phyloP scores from a whole-genome alignment of 1,140 invertebrate genomes.

The Chironomus tepperi region DNA sequence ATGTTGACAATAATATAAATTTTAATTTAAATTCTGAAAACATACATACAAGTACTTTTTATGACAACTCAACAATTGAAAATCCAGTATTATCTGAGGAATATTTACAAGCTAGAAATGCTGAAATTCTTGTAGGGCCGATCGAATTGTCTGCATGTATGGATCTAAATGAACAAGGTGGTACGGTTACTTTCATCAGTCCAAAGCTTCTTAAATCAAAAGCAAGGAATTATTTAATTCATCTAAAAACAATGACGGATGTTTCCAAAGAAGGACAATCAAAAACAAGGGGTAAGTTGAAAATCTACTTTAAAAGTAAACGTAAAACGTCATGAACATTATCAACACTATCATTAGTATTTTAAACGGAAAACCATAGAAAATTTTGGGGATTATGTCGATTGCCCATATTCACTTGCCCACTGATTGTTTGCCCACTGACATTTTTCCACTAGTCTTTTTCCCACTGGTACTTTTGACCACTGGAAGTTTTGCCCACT shows the following conservation, averaged over 20 bases:
- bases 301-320: too few species aligned
- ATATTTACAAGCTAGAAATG: conserved; percentile 76
- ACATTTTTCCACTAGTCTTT: too few species aligned
- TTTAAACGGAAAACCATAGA: too few species aligned
- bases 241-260: conserved; percentile 71
- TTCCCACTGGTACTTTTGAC: too few species aligned
- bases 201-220: conserved; percentile 71
- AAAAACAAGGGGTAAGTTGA: conserved; percentile 43
- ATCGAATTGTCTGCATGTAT: conserved; percentile 68
- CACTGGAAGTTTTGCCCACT: too few species aligned
- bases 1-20: conserved; percentile 52
- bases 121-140: conserved; percentile 82
- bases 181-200: conserved; percentile 75
- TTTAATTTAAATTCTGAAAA: conserved; percentile 40
- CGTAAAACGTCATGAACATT: too few species aligned
- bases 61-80: conserved; percentile 36
- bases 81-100: conserved; percentile 72
- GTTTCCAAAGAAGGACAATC: conserved; percentile 49
- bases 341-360: background rate
- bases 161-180: conserved; percentile 74
- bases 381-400: too few species aligned
- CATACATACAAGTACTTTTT: conserved; percentile 24
- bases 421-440: too few species aligned
- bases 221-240: conserved; percentile 70
- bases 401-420: too few species aligned